These are phyloP conservation scores for Trematomus bernacchii DNA, from an alignment of 2,797 vertebrate genomes.

Conservation along the genomic window DNA sequence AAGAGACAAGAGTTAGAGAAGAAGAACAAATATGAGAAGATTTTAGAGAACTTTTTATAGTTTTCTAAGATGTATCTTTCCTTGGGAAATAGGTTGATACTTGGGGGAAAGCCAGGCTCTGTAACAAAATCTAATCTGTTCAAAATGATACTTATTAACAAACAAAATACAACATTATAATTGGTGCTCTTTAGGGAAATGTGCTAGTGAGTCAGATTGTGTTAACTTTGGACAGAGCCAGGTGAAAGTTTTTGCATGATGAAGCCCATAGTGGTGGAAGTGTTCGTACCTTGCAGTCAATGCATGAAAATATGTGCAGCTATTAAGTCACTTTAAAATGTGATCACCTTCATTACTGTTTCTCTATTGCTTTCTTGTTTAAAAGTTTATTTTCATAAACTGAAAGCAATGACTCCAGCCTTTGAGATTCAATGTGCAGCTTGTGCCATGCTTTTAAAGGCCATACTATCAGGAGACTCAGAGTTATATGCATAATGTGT, in stretches of 20 bases:
- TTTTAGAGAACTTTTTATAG: not conserved
- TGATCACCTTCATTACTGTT: too few species aligned
- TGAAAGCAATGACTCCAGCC: too few species aligned
- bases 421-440: not conserved
- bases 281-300: too few species aligned
- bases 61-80: not conserved
- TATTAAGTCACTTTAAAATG: not conserved
- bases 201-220: not conserved
- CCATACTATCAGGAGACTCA: not conserved
- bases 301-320: not conserved
- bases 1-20: not conserved
- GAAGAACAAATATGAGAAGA: not conserved
- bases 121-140: not conserved
- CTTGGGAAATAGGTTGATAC: not conserved
- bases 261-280: too few species aligned
- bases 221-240: not conserved
- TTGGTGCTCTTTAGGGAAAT: not conserved
- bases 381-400: too few species aligned
- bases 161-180: not conserved
- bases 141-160: not conserved
- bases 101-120: not conserved
- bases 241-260: too few species aligned
- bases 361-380: too few species aligned
- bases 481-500: not conserved
- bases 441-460: not conserved